A percentile compares a stretch with the other conserved stretches of the same genome.
Evolutionary conservation across 2,888 invertebrate genomes (phyloP).

Genomic region (Sphaeridia pumilis): DNA sequence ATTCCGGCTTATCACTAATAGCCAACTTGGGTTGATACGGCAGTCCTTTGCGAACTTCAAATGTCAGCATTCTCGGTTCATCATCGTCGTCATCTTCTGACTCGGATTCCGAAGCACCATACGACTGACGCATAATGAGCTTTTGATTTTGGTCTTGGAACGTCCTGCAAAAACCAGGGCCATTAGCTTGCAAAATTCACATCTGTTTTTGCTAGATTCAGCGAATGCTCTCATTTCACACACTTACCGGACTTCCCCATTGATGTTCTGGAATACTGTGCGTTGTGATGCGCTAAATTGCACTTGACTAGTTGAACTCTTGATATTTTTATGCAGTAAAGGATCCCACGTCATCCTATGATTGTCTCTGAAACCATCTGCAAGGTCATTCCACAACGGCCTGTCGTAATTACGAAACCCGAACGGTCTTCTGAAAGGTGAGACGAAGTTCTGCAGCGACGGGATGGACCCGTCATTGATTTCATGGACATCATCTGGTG

Average conservation of each 20-base stretch:
- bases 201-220: neutral
- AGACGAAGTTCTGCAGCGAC: constrained; percentile 22
- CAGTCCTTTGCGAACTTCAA: constrained; percentile 18
- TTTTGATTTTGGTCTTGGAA: constrained; percentile 23
- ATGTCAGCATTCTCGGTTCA: constrained; percentile 21
- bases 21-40: constrained; percentile 24
- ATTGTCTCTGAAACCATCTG: constrained; percentile 16
- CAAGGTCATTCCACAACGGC: constrained; percentile 32
- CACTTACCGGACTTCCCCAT: constrained; percentile 22
- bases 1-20: constrained; percentile 29
- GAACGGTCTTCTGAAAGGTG: constrained; percentile 29
- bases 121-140: constrained; percentile 37
- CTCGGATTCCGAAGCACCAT: constrained; percentile 43
- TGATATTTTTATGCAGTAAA: constrained; percentile 18
- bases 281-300: constrained; percentile 33
- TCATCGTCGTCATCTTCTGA: constrained; percentile 43
- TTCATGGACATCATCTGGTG: constrained; percentile 11
- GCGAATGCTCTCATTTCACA: neutral
- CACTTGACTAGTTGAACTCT: constrained; percentile 25
- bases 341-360: constrained; percentile 34
- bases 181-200: neutral
- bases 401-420: constrained; percentile 34
- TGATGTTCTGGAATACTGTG: constrained; percentile 24
- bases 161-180: constrained; percentile 13
- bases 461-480: constrained; percentile 15